Conservation (phyloP, 2,797 vertebrate genomes). For the Clarias platycephalus region DNA sequence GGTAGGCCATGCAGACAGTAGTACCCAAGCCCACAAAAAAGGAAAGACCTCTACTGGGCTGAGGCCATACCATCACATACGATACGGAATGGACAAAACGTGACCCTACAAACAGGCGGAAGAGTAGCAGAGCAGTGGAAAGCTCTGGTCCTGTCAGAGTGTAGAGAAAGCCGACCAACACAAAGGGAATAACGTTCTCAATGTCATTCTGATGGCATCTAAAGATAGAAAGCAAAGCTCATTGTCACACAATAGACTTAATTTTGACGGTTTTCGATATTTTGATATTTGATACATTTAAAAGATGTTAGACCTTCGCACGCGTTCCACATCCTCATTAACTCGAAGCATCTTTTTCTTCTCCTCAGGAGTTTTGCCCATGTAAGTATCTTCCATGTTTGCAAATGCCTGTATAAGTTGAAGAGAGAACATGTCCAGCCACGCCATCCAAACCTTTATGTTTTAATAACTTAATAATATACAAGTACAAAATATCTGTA, state of each 20-base stretch:
- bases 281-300: background rate
- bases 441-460: background rate
- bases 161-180: conserved; percentile 86
- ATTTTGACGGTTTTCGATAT: background rate
- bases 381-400: conserved; percentile 77
- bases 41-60: conserved; percentile 78
- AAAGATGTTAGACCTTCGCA: conserved; percentile 35
- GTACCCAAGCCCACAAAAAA: conserved; percentile 69
- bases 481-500: background rate
- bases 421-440: background rate
- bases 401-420: conserved; percentile 71
- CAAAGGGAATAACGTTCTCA: conserved; percentile 88
- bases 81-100: conserved; percentile 81
- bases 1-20: conserved; percentile 83
- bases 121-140: conserved; percentile 80
- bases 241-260: background rate
- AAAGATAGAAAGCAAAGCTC: conserved; percentile 5
- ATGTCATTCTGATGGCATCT: conserved; percentile 92
- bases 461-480: background rate
- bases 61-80: conserved; percentile 80
- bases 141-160: conserved; percentile 78
- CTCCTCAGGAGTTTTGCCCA: conserved; percentile 66
- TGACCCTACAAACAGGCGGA: conserved; percentile 78
- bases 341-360: conserved; percentile 75
- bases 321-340: conserved; percentile 82